Evolutionary conservation across 1,140 invertebrate species (phyloP).

Genomic region (Drosophila kikkawai): DNA sequence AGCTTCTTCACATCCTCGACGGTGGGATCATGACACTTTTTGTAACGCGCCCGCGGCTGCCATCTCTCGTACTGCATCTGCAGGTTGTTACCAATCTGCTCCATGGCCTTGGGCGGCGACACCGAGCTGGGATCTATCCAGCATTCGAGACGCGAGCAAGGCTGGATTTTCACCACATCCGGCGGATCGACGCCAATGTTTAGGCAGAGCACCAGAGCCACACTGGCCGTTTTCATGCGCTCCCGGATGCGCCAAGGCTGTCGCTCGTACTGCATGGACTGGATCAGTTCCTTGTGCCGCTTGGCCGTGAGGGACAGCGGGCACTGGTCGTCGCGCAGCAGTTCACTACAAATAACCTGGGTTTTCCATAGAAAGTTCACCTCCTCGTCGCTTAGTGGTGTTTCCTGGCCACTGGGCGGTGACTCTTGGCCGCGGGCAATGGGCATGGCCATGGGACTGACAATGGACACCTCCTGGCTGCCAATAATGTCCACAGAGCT

Average conservation of each 20-base stretch:
- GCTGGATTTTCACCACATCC: conserved; percentile 98
- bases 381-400: conserved; percentile 1
- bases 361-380: neutral
- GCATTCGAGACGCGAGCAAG: conserved; percentile 97
- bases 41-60: conserved; percentile 98
- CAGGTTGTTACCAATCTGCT: conserved; percentile 95
- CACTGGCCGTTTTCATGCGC: conserved; percentile 99
- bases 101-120: conserved; percentile 96
- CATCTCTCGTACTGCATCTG: conserved; percentile 99
- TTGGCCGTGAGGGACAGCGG: conserved; percentile 76
- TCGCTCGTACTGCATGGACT: conserved; percentile 50
- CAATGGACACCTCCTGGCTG: conserved; percentile 3
- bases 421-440: neutral
- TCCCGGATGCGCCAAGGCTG: conserved; percentile 77
- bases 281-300: conserved; percentile 72
- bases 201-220: conserved; percentile 98
- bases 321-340: conserved; percentile 36
- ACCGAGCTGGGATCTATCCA: conserved; percentile 97
- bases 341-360: neutral
- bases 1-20: conserved; percentile 99
- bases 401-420: conserved; percentile 8
- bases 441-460: conserved; percentile 4
- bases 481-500: conserved; percentile 31
- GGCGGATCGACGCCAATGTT: conserved; percentile 99
- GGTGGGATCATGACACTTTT: conserved; percentile 98